Base-by-base conservation (phyloP, 1,140 invertebrate genomes). In the Microplitis demolitor region DNA sequence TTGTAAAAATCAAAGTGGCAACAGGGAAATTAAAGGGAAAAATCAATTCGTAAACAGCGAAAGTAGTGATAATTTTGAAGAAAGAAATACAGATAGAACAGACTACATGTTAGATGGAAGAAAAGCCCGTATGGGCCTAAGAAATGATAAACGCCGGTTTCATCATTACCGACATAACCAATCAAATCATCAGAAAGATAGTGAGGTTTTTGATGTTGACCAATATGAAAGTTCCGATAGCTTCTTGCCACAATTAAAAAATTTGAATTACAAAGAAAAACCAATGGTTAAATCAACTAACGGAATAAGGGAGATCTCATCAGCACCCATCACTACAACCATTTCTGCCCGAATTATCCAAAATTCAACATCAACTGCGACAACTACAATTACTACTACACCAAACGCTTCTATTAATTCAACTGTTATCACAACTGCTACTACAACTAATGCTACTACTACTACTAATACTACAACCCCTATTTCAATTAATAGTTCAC, bases 181-280 rank as follows among this genome's bases (percentile, higher is more conserved):
- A 24, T 14, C 34, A 13, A 11, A 33, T 8, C 24, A 61, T n/a
- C 34, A 61, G 13, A n/a, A 34, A 50, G 33, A 69, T 4, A 9
- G n/a, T 53, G 76, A 77, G 0, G 72, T 74, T 0, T 78, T 78
- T 0, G 80, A 84, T 64, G 63, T 60, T 0, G 81, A 85, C 0
- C 86, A 85, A 58, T 87, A 85, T 63, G 85, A 84, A 45, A 87
- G 85, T 61, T 87, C 86, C 0, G 85, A 87, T 5, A 85, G 85
- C 16, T 87, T 87, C 64, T 66, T 86, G 24, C 84, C 86, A 0
- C 84, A 83, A 9, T 62, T 53, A 24, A 56, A 73, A 24, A 45
- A 37, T 5, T 37, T 50, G 14, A 31, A 37, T 11, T 24, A 33
- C 31, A 14, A 70, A 50, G 37, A 70, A 62, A 24, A 24, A 13